Conservation (phyloP, 2,888 invertebrate species). For the Chalcis sispes region DNA sequence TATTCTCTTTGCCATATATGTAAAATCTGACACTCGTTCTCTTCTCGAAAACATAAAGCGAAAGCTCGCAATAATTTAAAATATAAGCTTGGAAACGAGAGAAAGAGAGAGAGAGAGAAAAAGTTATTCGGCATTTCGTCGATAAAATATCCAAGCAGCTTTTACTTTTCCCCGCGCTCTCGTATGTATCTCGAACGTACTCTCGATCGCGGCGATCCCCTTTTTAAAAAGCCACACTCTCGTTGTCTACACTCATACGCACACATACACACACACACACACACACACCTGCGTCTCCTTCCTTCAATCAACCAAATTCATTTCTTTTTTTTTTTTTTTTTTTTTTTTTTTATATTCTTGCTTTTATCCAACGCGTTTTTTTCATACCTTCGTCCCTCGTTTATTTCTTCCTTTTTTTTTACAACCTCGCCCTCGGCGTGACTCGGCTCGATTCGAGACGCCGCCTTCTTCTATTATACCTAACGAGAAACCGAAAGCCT, state of each 20-base stretch:
- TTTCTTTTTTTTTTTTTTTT: conserved; percentile 38
- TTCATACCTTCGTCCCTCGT: background rate
- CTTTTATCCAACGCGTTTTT: too few relatives aligned
- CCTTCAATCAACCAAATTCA: conserved; percentile 56
- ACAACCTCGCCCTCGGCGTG: conserved; percentile 56
- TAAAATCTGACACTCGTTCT: conserved; percentile 41
- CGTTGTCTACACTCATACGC: conserved; percentile 28
- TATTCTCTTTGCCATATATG: background rate
- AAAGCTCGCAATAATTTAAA: conserved; percentile 36
- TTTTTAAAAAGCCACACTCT: conserved; percentile 18
- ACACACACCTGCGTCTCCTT: conserved; percentile 52
- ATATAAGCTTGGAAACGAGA: conserved; percentile 19
- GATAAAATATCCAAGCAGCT: conserved; percentile 51
- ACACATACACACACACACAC: conserved; percentile 42
- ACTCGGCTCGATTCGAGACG: conserved; percentile 50
- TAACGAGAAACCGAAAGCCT: conserved; percentile 54
- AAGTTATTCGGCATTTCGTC: conserved; percentile 31
- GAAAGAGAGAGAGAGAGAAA: conserved; percentile 1
- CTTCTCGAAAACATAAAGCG: conserved; percentile 1
- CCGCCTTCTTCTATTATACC: conserved; percentile 53
- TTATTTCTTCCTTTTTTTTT: conserved; percentile 19
- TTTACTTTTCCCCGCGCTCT: background rate
- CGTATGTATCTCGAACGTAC: background rate
- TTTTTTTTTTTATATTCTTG: conserved; percentile 1
- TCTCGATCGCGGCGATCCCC: background rate